These are phyloP conservation scores for Trinorchestia longiramus DNA, from an alignment of 1,140 invertebrate species.

Conservation along the genomic window DNA sequence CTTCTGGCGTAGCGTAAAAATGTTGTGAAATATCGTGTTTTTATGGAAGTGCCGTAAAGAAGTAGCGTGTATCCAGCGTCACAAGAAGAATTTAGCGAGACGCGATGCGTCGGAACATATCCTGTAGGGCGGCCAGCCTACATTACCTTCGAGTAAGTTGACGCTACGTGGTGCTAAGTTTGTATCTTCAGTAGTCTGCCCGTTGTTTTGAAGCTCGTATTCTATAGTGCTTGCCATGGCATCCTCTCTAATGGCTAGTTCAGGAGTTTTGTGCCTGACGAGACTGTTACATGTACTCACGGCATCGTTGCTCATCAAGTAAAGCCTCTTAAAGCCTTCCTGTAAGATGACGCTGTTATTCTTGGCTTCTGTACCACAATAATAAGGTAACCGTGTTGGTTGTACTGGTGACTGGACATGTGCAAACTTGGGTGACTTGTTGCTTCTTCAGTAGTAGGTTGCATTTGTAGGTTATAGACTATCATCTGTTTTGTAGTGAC, in stretches of 20 bases:
- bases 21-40: neutral
- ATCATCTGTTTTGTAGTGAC: neutral
- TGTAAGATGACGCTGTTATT: neutral
- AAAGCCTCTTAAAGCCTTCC: neutral
- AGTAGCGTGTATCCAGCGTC: neutral
- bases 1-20: neutral
- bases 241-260: neutral
- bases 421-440: neutral
- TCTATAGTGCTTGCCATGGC: neutral
- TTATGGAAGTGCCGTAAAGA: neutral
- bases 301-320: neutral
- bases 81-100: neutral
- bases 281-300: neutral
- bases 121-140: neutral
- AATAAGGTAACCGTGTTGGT: neutral
- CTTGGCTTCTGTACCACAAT: neutral
- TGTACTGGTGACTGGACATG: neutral
- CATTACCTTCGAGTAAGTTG: neutral
- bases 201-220: neutral
- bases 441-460: neutral
- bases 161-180: neutral
- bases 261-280: neutral
- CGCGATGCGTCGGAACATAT: neutral
- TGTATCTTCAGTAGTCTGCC: neutral
- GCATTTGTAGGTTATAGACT: neutral